Evolutionary conservation across 2,888 invertebrate genomes (phyloP).

Genomic region (Epiblema foenella): DNA sequence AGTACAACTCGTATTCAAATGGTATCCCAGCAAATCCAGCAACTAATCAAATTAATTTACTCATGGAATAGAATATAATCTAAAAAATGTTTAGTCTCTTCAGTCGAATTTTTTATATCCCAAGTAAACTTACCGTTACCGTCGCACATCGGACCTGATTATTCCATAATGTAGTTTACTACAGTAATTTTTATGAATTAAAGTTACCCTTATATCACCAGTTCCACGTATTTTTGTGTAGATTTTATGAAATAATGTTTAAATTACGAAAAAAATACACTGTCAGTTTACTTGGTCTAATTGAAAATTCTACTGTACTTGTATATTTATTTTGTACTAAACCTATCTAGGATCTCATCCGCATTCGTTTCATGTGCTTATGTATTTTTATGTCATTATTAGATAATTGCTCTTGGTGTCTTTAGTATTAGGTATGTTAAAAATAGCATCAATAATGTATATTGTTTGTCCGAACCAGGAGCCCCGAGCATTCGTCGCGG

Average conservation of each 20-base stretch:
- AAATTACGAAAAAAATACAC: no score
- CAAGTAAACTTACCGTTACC: no score
- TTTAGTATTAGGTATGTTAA: neutral
- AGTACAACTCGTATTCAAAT: neutral
- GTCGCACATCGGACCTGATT: no score
- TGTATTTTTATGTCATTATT: slow-evolving; percentile 27
- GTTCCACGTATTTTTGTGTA: no score
- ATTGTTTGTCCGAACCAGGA: slow-evolving; percentile 61
- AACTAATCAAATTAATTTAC: slow-evolving; percentile 1
- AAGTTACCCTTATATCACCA: no score
- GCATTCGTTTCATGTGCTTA: slow-evolving; percentile 8
- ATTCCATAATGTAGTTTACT: no score
- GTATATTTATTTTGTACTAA: neutral
- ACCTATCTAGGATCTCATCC: slow-evolving; percentile 11
- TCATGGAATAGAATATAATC: neutral
- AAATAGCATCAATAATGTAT: slow-evolving; percentile 32
- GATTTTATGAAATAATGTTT: no score
- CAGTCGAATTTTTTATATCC: no score
- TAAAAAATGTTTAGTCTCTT: neutral
- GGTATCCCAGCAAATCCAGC: neutral
- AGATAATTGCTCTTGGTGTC: slow-evolving; percentile 16
- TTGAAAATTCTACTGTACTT: no score
- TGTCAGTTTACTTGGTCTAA: no score
- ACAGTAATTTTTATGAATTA: no score
- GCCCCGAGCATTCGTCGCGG: slow-evolving; percentile 69